Evolutionary conservation across 2,113 vertebrate genomes (phyloP).

Genomic region (Cephalopterus ornatus): DNA sequence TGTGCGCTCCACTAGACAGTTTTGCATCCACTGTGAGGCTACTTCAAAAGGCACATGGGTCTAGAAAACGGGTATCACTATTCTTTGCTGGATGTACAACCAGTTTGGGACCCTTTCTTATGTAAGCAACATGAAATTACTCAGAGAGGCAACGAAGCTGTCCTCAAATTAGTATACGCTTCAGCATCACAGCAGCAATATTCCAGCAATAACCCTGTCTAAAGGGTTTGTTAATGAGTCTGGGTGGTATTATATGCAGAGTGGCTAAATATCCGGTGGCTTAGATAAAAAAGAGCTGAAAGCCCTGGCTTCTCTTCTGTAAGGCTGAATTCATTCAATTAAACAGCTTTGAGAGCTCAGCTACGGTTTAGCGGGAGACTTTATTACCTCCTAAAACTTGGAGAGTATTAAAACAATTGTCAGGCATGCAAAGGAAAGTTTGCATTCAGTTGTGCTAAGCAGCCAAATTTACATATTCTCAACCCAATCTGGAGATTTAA

Average conservation of each 20-base stretch:
- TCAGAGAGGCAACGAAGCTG: neutral
- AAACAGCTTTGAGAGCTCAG: constrained; percentile 73
- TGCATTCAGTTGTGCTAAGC: constrained; percentile 63
- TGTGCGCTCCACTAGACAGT: neutral
- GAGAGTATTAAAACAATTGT: constrained; percentile 68
- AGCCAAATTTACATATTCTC: constrained; percentile 65
- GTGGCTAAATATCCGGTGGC: constrained; percentile 75
- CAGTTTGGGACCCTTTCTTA: neutral
- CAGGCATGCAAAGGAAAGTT: constrained; percentile 54
- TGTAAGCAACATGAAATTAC: neutral
- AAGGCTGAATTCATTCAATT: constrained; percentile 75
- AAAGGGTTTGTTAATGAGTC: constrained; percentile 42
- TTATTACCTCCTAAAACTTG: constrained; percentile 63
- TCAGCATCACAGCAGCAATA: neutral
- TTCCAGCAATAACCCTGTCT: neutral
- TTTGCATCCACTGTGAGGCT: neutral
- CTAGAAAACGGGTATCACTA: rapidly evolving
- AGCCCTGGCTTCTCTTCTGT: constrained; percentile 72
- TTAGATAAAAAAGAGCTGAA: constrained; percentile 60
- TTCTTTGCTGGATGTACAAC: too few species aligned
- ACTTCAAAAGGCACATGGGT: neutral
- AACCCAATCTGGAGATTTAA: constrained; percentile 41
- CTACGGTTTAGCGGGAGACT: constrained; percentile 65
- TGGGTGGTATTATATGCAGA: constrained; percentile 57
- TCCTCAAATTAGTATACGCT: neutral